phyloP scores from a whole-genome alignment of 2,888 invertebrate genomes.

The Drosophila paramelanica region DNA sequence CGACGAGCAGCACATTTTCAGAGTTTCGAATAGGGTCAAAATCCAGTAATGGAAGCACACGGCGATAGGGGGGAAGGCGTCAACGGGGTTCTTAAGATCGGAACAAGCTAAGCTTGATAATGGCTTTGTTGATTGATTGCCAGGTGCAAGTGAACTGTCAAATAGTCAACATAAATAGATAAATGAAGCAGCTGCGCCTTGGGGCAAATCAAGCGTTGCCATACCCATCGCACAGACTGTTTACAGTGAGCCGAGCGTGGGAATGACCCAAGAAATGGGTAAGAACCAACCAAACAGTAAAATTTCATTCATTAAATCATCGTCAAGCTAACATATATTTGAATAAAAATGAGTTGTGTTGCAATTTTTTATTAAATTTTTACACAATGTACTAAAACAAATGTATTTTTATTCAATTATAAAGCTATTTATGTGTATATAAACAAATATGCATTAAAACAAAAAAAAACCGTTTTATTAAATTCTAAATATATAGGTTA shows the following conservation, averaged over 20 bases:
- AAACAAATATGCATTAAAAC: too few relatives aligned
- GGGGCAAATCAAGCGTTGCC: slow-evolving; percentile 18
- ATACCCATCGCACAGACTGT: slow-evolving; percentile 2
- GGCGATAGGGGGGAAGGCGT: neutral
- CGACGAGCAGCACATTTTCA: slow-evolving; percentile 5
- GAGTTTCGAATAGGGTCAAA: slow-evolving; percentile 32
- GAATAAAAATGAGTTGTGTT: neutral
- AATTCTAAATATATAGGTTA: too few relatives aligned
- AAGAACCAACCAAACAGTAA: neutral
- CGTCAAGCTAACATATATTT: slow-evolving; percentile 6
- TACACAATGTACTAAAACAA: too few relatives aligned
- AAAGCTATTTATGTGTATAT: too few relatives aligned
- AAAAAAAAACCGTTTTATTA: neutral
- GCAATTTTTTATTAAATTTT: too few relatives aligned
- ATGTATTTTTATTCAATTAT: too few relatives aligned
- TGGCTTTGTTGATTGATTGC: slow-evolving; percentile 54
- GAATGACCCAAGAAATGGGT: slow-evolving; percentile 8
- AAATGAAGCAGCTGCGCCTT: slow-evolving; percentile 29
- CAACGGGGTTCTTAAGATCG: slow-evolving; percentile 16
- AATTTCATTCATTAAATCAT: slow-evolving; percentile 11
- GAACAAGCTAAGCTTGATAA: slow-evolving; percentile 42
- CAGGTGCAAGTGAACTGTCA: slow-evolving; percentile 59
- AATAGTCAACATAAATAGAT: slow-evolving; percentile 38
- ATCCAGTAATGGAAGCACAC: slow-evolving; percentile 11
- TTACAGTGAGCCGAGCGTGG: slow-evolving; percentile 12